phyloP scores from a whole-genome alignment of 2,888 invertebrate species.

The Protophormia terraenovae region DNA sequence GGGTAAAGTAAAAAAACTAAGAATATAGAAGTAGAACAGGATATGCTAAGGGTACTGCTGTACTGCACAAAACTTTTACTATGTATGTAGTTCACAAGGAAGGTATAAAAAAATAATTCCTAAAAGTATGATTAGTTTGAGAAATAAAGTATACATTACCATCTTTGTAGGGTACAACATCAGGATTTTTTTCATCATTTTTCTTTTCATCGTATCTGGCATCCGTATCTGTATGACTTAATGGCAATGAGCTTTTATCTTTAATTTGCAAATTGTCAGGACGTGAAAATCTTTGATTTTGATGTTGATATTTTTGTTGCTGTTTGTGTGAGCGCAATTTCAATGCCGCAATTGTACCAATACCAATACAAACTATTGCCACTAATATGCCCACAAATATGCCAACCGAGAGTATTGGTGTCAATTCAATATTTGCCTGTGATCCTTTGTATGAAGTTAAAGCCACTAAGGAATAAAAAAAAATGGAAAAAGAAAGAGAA shows the following conservation, averaged over 20 bases:
- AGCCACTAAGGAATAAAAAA: slow-evolving; percentile 75
- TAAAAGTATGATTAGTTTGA: neutral
- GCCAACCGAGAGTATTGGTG: slow-evolving; percentile 82
- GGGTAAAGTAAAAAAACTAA: neutral
- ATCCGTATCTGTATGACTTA: slow-evolving; percentile 86
- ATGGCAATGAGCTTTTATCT: slow-evolving; percentile 86
- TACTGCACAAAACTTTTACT: neutral
- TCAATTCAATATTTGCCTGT: slow-evolving; percentile 82
- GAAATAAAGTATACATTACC: slow-evolving; percentile 82
- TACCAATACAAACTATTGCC: slow-evolving; percentile 81
- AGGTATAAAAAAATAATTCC: neutral
- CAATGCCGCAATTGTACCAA: slow-evolving; percentile 80
- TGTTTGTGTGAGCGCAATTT: slow-evolving; percentile 81
- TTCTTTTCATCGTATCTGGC: slow-evolving; percentile 79
- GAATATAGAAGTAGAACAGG: slow-evolving; percentile 38
- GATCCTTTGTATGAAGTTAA: slow-evolving; percentile 82
- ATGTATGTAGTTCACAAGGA: neutral
- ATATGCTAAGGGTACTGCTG: slow-evolving; percentile 41
- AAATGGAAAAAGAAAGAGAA: neutral
- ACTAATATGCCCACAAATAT: slow-evolving; percentile 81
- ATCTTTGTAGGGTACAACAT: slow-evolving; percentile 93
- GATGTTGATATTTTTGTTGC: slow-evolving; percentile 80
- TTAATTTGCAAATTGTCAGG: slow-evolving; percentile 85
- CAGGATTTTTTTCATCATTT: slow-evolving; percentile 92
- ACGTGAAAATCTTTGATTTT: slow-evolving; percentile 83